Base-by-base conservation (phyloP, 2,888 invertebrate genomes). In the Seladonia tumulorum region DNA sequence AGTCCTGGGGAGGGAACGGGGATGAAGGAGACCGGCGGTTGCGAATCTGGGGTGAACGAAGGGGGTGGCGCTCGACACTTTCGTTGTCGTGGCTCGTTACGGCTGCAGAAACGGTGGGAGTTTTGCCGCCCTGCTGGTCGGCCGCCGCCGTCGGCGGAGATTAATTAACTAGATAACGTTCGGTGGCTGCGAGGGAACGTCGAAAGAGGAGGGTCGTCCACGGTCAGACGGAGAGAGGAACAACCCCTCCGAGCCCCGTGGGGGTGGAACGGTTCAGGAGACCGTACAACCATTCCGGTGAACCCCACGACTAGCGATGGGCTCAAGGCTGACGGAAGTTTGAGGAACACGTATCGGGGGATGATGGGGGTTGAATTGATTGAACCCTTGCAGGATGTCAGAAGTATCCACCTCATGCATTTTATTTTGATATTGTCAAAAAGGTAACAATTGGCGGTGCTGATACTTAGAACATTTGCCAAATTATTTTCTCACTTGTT, bases 161-260 rank as follows among this genome's bases (percentile, higher is more conserved):
- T 95, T 94, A 94, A 94, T 94, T 94, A 94, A 94, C 93, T 92
- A 93, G 94, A 94, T 94, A 94, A 93, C 93, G 90, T 85, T 83
- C 68, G 90, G 87, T 76, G 87, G 85, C 85, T 87, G 87, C 86
- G 86, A 88, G 86, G 83, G 81, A 81, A 82, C 86, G 87, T 76
- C 79, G 76, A 70, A 81, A 75, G 63, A 79, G 83, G 53, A 86
- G 60, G 81, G 60, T 74, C 22, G 45, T 22, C 35, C 57, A 35
- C n/a, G 39, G 74, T n/a, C 73, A 60, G 60, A 76, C 45, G 49
- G 71, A 76, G 63, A 78, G 60, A 60, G 76, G 79, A 57, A 47
- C 53, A 66, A n/a, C 12, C 53, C 45, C n/a, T n/a, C 57, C 57
- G 12, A n/a, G n/a, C 57, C 29, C 29, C 42, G 77, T 57, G 77